Percentiles rank a stretch among this genome's conserved stretches.
phyloP scores from a whole-genome alignment of 2,113 vertebrate species.

The Lates calcarifer region DNA sequence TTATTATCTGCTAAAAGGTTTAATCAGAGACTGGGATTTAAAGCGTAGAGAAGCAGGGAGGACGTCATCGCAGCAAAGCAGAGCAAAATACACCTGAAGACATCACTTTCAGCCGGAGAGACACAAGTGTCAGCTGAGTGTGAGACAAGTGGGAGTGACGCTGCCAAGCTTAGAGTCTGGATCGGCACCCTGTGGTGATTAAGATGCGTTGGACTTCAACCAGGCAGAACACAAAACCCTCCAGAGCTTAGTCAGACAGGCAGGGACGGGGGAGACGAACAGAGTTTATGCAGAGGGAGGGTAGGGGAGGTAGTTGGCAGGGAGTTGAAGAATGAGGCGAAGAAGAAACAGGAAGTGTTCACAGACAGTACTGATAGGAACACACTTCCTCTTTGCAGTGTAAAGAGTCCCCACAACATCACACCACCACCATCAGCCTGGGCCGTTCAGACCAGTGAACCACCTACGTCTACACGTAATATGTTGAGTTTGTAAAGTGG shows the following conservation, averaged over 20 bases:
- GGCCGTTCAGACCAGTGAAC: not conserved
- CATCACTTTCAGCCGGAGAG: not conserved
- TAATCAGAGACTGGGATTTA: slow-evolving; percentile 18
- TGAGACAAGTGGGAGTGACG: slow-evolving; percentile 4
- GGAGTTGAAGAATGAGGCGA: not conserved
- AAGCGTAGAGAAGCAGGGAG: not conserved
- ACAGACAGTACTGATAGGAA: not conserved
- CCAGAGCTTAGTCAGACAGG: slow-evolving; percentile 18
- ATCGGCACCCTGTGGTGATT: slow-evolving; percentile 23
- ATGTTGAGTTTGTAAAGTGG: not conserved
- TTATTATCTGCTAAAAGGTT: slow-evolving; percentile 9
- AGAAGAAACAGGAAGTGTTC: not conserved
- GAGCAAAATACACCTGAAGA: not conserved
- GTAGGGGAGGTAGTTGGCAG: too few relatives aligned
- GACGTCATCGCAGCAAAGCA: not conserved
- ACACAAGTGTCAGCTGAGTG: not conserved
- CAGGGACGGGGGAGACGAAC: not conserved
- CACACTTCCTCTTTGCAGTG: not conserved
- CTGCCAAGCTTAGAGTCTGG: slow-evolving; percentile 18
- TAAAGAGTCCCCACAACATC: not conserved
- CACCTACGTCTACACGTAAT: not conserved
- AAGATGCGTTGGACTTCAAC: slow-evolving; percentile 27
- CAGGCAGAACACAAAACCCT: slow-evolving; percentile 13
- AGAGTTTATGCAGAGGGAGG: not conserved
- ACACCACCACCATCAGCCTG: too few relatives aligned